Conservation (phyloP, 1,140 invertebrate genomes). For the Tetranychus urticae region DNA sequence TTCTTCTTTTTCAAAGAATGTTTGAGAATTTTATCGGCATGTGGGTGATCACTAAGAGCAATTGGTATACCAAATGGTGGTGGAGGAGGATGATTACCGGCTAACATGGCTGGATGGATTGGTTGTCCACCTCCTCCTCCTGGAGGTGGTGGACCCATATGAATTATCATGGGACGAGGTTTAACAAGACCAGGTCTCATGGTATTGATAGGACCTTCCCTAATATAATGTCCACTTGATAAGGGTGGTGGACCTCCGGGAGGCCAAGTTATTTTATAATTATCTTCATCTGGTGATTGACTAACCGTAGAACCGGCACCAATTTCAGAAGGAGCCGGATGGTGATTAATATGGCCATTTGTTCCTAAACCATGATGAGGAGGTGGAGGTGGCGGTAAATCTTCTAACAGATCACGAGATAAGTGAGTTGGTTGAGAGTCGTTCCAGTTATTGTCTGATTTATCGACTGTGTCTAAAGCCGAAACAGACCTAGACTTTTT, state of each 20-base stretch:
- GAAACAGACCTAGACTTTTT: constrained; percentile 11
- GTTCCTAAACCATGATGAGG: neutral
- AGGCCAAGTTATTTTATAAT: constrained; percentile 49
- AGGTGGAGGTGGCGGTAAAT: neutral
- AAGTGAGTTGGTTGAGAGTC: neutral
- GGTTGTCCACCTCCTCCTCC: constrained; percentile 24
- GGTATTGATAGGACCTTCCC: no score
- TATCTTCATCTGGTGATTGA: constrained; percentile 35
- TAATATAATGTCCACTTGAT: no score
- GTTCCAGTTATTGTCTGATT: neutral
- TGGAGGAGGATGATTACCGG: constrained; percentile 11
- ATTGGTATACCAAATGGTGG: constrained; percentile 8
- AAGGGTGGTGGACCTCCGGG: constrained; percentile 34
- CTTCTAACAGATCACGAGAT: no score
- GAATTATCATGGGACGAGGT: constrained; percentile 27
- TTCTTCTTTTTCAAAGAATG: constrained; percentile 6
- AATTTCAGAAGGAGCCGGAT: constrained; percentile 15
- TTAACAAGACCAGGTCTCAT: constrained; percentile 21
- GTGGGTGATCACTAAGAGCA: neutral
- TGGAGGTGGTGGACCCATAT: constrained; percentile 50
- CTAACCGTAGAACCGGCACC: constrained; percentile 2
- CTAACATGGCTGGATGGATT: constrained; percentile 11
- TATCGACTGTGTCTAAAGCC: constrained; percentile 5
- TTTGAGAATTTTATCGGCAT: constrained; percentile 1
- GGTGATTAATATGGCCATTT: neutral